These are phyloP conservation scores for Nasua narica DNA, from an alignment of 2,797 vertebrate species.

Conservation along the genomic window DNA sequence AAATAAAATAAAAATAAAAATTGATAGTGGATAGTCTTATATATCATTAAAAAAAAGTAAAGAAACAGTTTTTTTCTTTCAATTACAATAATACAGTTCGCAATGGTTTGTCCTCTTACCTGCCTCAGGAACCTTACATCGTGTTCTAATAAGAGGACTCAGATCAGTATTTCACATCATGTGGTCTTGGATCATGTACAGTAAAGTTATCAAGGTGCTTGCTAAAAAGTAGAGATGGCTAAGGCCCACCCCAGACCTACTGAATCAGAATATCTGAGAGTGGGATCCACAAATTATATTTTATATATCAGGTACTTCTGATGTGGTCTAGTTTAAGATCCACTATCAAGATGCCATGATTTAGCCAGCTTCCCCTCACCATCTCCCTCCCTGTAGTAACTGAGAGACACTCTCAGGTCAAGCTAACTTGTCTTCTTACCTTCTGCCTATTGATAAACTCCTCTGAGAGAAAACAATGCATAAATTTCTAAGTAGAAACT, in stretches of 20 bases:
- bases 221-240: background rate
- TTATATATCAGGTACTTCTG: background rate
- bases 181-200: background rate
- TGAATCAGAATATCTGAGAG: background rate
- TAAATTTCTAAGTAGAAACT: constrained; percentile 40
- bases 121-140: background rate
- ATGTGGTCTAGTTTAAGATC: background rate
- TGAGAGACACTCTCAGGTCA: background rate
- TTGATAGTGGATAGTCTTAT: too few species aligned
- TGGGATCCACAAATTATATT: background rate
- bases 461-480: background rate
- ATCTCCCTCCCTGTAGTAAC: background rate
- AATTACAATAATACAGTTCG: background rate
- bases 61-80: background rate
- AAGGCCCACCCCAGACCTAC: background rate
- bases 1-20: too few species aligned
- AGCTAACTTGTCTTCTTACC: background rate
- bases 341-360: background rate
- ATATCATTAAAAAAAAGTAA: too few species aligned
- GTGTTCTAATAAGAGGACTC: background rate
- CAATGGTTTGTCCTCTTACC: background rate
- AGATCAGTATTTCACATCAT: background rate
- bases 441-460: constrained; percentile 10
- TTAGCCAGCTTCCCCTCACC: background rate
- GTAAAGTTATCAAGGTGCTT: background rate